phyloP scores from a whole-genome alignment of 1,140 invertebrate species.

The Grapholita molesta region DNA sequence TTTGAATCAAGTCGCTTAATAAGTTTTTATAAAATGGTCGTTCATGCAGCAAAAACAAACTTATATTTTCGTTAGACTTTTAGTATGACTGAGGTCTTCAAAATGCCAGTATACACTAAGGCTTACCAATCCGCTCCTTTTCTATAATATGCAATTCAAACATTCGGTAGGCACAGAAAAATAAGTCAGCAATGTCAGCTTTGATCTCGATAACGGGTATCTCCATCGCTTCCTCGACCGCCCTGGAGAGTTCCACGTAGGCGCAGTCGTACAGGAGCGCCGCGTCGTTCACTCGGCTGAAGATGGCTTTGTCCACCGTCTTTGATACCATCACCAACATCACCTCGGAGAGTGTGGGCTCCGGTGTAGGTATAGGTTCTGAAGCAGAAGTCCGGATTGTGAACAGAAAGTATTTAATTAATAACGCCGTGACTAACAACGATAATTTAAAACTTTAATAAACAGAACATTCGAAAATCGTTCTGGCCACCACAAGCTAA shows the following conservation, averaged over 20 bases:
- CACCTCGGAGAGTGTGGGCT: constrained; percentile 51
- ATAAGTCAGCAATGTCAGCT: constrained; percentile 54
- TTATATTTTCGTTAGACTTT: no score
- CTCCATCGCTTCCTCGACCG: constrained; percentile 65
- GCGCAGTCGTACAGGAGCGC: constrained; percentile 56
- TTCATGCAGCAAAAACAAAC: no score
- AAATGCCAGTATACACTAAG: no score
- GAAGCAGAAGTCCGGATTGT: constrained; percentile 17
- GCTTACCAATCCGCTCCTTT: constrained; percentile 55
- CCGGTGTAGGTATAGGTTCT: constrained; percentile 58
- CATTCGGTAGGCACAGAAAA: constrained; percentile 45
- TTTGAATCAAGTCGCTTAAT: no score
- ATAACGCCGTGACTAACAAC: no score
- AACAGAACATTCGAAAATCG: no score
- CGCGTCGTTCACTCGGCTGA: constrained; percentile 42
- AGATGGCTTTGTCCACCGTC: constrained; percentile 64
- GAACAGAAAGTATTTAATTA: no score
- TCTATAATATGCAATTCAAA: constrained; percentile 59
- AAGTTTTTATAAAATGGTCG: no score
- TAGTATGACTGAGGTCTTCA: no score
- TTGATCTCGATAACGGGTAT: constrained; percentile 58
- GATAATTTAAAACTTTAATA: no score
- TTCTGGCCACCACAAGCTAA: no score
- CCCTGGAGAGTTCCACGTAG: constrained; percentile 56
- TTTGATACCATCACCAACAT: constrained; percentile 49